Evolutionary conservation across 2,888 invertebrate species (phyloP).

Genomic region (Diaperis boleti): DNA sequence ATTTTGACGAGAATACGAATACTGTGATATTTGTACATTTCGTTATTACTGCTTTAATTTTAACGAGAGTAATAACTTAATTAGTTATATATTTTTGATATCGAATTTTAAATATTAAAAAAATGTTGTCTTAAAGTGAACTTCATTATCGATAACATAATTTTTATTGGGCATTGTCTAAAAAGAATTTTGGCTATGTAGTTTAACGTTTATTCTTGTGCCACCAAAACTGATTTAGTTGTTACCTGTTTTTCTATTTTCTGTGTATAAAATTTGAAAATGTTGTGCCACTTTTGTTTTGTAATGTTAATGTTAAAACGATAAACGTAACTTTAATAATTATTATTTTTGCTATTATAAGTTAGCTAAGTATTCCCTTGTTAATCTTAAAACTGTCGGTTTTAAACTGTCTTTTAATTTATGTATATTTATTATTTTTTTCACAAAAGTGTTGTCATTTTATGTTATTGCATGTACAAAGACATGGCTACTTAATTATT

Average conservation of each 20-base stretch:
- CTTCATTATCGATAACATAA: constrained; percentile 47
- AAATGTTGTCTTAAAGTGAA: constrained; percentile 47
- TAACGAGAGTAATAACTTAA: constrained; percentile 52
- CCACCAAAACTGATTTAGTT: constrained; percentile 49
- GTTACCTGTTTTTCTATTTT: constrained; percentile 54
- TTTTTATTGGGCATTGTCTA: constrained; percentile 50
- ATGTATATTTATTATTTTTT: constrained; percentile 59
- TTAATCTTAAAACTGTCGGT: constrained; percentile 50
- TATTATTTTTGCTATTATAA: constrained; percentile 54
- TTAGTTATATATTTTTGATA: constrained; percentile 59
- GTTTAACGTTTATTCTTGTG: constrained; percentile 46
- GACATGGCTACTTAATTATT: constrained; percentile 62
- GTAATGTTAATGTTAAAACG: constrained; percentile 54
- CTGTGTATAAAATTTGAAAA: constrained; percentile 45
- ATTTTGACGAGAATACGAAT: constrained; percentile 55
- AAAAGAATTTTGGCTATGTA: constrained; percentile 19
- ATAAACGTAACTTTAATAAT: constrained; percentile 50
- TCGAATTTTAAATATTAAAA: constrained; percentile 47
- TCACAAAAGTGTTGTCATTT: constrained; percentile 58
- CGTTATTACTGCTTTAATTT: constrained; percentile 54
- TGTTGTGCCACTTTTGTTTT: constrained; percentile 54
- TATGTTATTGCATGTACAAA: constrained; percentile 62
- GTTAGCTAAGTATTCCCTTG: constrained; percentile 52
- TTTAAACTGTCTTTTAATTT: constrained; percentile 55
- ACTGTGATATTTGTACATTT: constrained; percentile 64